Conservation (phyloP, 2,113 vertebrate species). For the Grantiella picta region DNA sequence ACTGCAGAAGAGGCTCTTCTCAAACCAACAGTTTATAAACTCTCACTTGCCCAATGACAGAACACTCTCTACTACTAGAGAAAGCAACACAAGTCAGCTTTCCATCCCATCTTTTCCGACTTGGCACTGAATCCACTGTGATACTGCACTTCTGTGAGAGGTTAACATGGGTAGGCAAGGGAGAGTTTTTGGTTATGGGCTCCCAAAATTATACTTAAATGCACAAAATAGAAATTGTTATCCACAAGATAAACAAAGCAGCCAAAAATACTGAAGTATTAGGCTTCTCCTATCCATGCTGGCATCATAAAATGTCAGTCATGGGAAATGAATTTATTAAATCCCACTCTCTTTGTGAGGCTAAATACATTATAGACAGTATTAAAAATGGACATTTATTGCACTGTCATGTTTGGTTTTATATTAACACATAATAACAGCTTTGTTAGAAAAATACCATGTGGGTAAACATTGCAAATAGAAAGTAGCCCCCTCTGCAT, state of each 20-base stretch:
- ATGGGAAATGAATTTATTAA: background rate
- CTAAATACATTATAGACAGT: background rate
- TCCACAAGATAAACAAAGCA: background rate
- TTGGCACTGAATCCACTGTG: background rate
- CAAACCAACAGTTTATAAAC: background rate
- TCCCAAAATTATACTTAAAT: background rate
- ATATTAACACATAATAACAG: background rate
- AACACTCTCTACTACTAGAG: background rate
- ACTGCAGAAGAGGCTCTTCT: background rate
- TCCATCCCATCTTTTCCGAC: background rate
- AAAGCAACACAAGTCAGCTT: background rate
- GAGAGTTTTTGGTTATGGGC: background rate
- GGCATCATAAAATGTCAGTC: background rate
- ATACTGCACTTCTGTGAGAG: background rate
- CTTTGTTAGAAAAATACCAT: background rate
- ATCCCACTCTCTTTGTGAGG: background rate
- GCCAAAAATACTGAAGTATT: background rate
- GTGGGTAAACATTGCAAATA: background rate
- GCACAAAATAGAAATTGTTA: background rate
- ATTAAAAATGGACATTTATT: background rate
- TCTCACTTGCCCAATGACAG: background rate
- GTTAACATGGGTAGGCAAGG: background rate
- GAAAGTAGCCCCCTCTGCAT: background rate
- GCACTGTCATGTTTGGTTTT: background rate
- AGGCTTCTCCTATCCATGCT: background rate